Base-by-base conservation (phyloP, 2,113 vertebrate genomes). In the Gadus macrocephalus region DNA sequence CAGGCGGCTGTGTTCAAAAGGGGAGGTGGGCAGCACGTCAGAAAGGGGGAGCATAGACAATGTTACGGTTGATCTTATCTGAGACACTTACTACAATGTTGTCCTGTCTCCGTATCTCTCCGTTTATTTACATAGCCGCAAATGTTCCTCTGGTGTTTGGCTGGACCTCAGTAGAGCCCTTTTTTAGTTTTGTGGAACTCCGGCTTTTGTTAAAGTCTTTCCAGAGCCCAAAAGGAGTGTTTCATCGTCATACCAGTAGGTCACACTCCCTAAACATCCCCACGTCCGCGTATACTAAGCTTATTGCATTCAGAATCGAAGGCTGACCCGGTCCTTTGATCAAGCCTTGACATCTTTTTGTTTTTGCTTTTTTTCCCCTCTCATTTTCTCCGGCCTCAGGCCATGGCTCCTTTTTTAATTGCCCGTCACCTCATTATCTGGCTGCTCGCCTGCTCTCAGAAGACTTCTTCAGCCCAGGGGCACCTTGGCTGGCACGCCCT, bases 321-420 rank as follows among this genome's bases (percentile, higher is more conserved):
- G n/a, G 53, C 20, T 25, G 9, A 27, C 64, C 64, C 31, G 17
- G 16, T 3, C 42, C 53, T 35, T 55, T 68, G 17, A 20, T 59
- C 55, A n/a, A 9, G 17, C 38, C 5, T 16, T 2, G 15, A 4
- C 53, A 25, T 25, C 27, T 7, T 78, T 9, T 68, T 63, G n/a
- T 64, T 49, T 49, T 49, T 9, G 42, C 42, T 49, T 49, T 49
- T 49, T 2, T 49, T 12, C 42, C 42, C 42, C 6, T 49, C 42
- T 49, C 42, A 14, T 49, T 49, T 12, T 49, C 42, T 12, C 8
- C 6, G 6, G 9, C 31, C 42, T 14, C 15, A 19, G 14, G 15
- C n/a, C 17, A 66, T 61, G 66, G 38, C 70, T 67, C 42, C 42
- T 49, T 49, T 49, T 70, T 25, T 67, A 62, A 55, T 35, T 78